Evolutionary conservation across 2,113 vertebrate species (phyloP).

Genomic region (Rhinoderma darwinii): DNA sequence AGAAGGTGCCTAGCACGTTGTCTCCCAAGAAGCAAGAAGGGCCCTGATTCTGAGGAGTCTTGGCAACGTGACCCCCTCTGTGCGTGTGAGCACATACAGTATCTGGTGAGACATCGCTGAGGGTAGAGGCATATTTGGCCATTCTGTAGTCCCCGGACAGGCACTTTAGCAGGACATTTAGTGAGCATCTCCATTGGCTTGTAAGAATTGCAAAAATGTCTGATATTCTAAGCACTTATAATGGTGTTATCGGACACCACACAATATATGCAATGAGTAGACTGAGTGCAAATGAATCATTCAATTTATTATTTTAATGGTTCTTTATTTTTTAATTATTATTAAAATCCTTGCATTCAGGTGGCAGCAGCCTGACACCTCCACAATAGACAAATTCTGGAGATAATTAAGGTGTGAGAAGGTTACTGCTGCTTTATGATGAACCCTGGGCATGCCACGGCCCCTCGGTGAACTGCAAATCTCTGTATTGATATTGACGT

Average conservation of each 20-base stretch:
- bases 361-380: neutral
- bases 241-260: neutral
- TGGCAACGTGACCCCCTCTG: too few relatives aligned
- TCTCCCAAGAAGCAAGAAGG: too few relatives aligned
- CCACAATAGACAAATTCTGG: neutral
- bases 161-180: too few relatives aligned
- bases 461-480: neutral
- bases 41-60: too few relatives aligned
- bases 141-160: too few relatives aligned
- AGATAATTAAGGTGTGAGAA: slow-evolving; percentile 11
- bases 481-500: neutral
- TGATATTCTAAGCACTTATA: too few relatives aligned
- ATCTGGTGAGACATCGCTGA: too few relatives aligned
- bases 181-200: too few relatives aligned
- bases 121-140: too few relatives aligned
- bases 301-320: neutral
- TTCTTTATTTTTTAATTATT: neutral
- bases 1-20: too few relatives aligned
- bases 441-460: neutral
- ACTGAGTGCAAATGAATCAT: neutral
- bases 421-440: neutral
- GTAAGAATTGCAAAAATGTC: too few relatives aligned
- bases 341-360: neutral
- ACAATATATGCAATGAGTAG: neutral
- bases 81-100: too few relatives aligned